These are phyloP conservation scores for Phenacoccus solenopsis DNA, from an alignment of 1,140 invertebrate genomes.

Conservation along the genomic window DNA sequence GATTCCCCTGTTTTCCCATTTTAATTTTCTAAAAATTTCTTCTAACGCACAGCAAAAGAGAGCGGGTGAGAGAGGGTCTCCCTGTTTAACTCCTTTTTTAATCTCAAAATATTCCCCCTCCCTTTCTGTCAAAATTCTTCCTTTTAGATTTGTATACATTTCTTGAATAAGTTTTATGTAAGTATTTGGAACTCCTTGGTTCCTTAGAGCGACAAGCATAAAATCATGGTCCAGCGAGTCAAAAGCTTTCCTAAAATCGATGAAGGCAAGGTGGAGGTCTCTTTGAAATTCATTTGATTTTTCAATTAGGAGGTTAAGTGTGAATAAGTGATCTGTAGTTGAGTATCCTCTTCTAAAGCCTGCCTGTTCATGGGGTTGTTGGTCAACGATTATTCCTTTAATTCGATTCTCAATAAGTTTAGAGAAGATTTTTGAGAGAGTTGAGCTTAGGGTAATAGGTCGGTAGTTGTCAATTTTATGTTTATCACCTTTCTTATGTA, in stretches of 20 bases:
- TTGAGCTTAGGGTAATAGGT: slow-evolving; percentile 29
- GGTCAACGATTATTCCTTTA: slow-evolving; percentile 5
- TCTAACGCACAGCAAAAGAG: slow-evolving; percentile 24
- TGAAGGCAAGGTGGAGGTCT: slow-evolving; percentile 7
- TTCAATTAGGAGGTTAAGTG: not conserved
- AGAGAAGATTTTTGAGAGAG: slow-evolving; percentile 25
- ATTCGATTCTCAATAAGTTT: slow-evolving; percentile 11
- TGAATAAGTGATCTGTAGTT: slow-evolving; percentile 7
- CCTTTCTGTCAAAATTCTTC: not conserved
- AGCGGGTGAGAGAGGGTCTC: slow-evolving; percentile 23
- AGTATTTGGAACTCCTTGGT: not conserved
- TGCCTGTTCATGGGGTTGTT: not conserved
- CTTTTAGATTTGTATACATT: not conserved
- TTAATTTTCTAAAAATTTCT: slow-evolving; percentile 25
- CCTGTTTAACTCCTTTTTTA: slow-evolving; percentile 21
- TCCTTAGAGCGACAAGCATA: not conserved
- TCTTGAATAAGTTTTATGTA: slow-evolving; percentile 5
- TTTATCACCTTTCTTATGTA: slow-evolving; percentile 30
- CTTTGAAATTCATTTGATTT: slow-evolving; percentile 3
- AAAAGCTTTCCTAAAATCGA: slow-evolving; percentile 18
- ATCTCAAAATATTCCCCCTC: not conserved
- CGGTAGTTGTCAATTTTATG: slow-evolving; percentile 29
- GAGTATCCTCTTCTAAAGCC: slow-evolving; percentile 19
- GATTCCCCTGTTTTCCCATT: slow-evolving; percentile 24
- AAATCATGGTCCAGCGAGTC: not conserved